phyloP scores from a whole-genome alignment of 2,113 vertebrate species.

The Climacteris rufus region DNA sequence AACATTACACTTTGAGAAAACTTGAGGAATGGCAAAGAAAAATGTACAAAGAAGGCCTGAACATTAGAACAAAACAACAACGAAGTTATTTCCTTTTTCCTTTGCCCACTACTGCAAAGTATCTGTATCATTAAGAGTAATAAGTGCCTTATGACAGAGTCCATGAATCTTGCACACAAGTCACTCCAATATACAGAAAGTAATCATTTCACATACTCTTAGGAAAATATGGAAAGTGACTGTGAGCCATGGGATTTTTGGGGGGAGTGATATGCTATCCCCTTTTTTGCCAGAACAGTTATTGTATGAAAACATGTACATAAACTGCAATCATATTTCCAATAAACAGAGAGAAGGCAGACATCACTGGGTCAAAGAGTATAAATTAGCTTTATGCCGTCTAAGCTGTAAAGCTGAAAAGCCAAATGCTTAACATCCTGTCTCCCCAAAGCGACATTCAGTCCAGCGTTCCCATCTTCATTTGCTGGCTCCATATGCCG shows the following conservation, averaged over 20 bases:
- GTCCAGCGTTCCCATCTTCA: not conserved
- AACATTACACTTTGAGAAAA: not conserved
- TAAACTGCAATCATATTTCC: not conserved
- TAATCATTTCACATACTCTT: not conserved
- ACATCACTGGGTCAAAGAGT: not conserved
- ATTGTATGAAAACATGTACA: not conserved
- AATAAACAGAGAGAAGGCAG: not conserved
- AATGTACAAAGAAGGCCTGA: not conserved
- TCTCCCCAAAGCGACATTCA: not conserved
- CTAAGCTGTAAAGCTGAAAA: conserved; percentile 20
- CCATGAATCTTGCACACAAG: not conserved
- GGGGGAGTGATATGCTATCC: not conserved
- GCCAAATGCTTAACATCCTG: conserved; percentile 7
- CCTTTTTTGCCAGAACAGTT: not conserved
- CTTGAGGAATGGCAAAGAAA: not conserved
- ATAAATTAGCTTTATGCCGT: conserved; percentile 1
- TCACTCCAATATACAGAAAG: not conserved
- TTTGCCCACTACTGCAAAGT: not conserved
- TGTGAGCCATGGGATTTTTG: not conserved
- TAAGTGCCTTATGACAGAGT: not conserved
- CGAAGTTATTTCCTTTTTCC: not conserved
- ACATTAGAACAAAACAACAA: not conserved
- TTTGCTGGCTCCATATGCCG: conserved; percentile 16
- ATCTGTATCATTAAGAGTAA: not conserved
- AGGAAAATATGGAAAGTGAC: not conserved